Evolutionary conservation across 2,888 invertebrate species (phyloP).

Genomic region (Globia sparganii): DNA sequence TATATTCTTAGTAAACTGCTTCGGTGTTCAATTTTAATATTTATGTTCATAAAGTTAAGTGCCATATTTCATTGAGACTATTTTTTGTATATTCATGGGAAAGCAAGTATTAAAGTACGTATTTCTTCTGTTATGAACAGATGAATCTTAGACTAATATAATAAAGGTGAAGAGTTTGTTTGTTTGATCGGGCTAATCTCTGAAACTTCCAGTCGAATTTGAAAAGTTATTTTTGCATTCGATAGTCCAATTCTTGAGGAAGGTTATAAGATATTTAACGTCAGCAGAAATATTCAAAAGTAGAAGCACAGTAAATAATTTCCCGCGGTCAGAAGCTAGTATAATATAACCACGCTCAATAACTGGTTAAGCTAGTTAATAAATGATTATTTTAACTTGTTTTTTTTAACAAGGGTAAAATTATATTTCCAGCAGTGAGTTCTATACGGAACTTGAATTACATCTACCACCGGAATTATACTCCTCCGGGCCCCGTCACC

Average conservation of each 20-base stretch:
- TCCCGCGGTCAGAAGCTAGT: neutral
- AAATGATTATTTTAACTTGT: neutral
- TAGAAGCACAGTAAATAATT: too few species aligned
- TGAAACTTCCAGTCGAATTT: neutral
- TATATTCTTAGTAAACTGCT: constrained; percentile 47
- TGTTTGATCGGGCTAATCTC: neutral
- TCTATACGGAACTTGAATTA: neutral
- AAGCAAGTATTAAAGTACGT: neutral
- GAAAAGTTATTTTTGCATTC: neutral
- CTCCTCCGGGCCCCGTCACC: neutral
- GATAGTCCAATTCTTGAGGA: neutral
- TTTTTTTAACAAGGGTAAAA: too few species aligned
- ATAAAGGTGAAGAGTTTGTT: neutral
- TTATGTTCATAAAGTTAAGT: constrained; percentile 32
- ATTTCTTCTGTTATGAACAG: neutral
- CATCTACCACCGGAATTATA: neutral
- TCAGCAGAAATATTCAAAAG: too few species aligned
- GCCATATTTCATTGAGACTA: constrained; percentile 34
- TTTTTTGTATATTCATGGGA: constrained; percentile 58
- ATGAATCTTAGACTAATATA: neutral
- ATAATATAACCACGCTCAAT: neutral
- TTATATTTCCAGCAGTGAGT: neutral
- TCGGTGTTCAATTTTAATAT: constrained; percentile 56
- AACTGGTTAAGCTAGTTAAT: neutral
- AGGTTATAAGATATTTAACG: neutral